phyloP scores from a whole-genome alignment of 2,888 invertebrate genomes.

The Teinopalpus imperialis region DNA sequence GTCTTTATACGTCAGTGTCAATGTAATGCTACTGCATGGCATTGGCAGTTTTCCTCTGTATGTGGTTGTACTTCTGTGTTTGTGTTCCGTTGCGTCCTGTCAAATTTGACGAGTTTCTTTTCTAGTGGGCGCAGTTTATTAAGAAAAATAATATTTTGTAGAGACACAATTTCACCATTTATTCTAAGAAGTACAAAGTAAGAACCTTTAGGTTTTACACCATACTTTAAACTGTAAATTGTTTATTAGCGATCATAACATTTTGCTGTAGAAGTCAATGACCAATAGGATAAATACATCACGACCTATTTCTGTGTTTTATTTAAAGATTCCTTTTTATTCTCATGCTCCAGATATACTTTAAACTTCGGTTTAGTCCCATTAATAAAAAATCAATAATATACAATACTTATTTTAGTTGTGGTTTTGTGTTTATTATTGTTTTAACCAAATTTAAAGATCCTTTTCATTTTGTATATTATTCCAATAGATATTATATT shows the following conservation, averaged over 20 bases:
- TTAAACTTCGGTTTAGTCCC: not conserved
- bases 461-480: no score
- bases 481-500: no score
- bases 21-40: no score
- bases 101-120: not conserved
- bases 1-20: no score
- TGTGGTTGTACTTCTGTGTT: not conserved
- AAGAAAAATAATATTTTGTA: no score
- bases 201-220: no score
- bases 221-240: not conserved
- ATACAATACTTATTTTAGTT: no score
- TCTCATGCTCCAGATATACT: constrained; percentile 6
- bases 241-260: constrained; percentile 1
- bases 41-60: no score
- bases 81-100: not conserved
- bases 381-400: no score
- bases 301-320: constrained; percentile 23
- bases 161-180: no score
- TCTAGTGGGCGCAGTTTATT: no score
- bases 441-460: not conserved
- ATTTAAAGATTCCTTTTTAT: constrained; percentile 17
- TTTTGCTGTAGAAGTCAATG: constrained; percentile 22
- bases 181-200: no score
- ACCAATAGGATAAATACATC: constrained; percentile 24
- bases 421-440: not conserved